Evolutionary conservation across 1,140 invertebrate genomes (phyloP).

Genomic region (Drosophila kikkawai): DNA sequence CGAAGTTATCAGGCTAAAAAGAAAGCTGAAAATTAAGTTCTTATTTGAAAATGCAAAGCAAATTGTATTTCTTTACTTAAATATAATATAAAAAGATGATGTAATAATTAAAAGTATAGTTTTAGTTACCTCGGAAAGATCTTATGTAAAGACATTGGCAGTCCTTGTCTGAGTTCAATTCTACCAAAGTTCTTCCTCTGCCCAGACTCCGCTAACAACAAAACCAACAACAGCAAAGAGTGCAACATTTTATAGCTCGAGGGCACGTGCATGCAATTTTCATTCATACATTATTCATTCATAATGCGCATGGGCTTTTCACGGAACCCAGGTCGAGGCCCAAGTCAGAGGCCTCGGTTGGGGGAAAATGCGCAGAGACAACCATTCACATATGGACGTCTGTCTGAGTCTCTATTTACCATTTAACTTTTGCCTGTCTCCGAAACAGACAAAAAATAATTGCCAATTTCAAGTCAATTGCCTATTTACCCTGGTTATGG

Average conservation of each 20-base stretch:
- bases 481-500: conserved; percentile 81
- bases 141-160: background rate
- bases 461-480: conserved; percentile 83
- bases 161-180: background rate
- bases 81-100: background rate
- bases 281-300: conserved; percentile 85
- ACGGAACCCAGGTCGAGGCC: conserved; percentile 11
- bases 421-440: conserved; percentile 58
- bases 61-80: background rate
- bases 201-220: conserved; percentile 8
- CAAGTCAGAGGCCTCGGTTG: conserved; percentile 1
- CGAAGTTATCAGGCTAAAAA: background rate
- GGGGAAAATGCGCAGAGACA: conserved; percentile 31
- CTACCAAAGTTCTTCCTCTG: conserved; percentile 14
- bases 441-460: conserved; percentile 68
- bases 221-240: conserved; percentile 44
- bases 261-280: conserved; percentile 84
- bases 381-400: conserved; percentile 69
- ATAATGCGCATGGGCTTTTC: conserved; percentile 71
- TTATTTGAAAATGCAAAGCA: background rate
- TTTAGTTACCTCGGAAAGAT: background rate
- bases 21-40: background rate
- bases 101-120: too few relatives aligned
- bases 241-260: conserved; percentile 80
- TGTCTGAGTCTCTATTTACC: conserved; percentile 46